These are phyloP conservation scores for Harpagifer antarcticus DNA, from an alignment of 2,797 vertebrate genomes.

Conservation along the genomic window DNA sequence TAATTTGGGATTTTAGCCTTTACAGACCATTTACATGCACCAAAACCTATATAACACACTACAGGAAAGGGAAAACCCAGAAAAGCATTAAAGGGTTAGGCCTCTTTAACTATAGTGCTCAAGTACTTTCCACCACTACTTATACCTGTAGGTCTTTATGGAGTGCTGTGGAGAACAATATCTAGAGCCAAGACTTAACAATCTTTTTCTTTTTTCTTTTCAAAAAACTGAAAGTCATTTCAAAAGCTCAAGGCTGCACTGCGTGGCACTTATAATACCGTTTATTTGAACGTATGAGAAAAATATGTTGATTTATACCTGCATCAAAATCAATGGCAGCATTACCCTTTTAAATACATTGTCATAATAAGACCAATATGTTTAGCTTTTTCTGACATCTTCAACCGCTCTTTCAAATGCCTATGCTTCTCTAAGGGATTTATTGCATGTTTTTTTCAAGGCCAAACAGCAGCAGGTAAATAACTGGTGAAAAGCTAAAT, in stretches of 20 bases:
- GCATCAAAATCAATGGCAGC: neutral
- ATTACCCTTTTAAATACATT: neutral
- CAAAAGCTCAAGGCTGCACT: slow-evolving; percentile 3
- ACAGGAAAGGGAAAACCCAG: no score
- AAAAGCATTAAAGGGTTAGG: no score
- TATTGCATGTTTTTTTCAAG: slow-evolving; percentile 26
- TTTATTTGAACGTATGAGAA: neutral
- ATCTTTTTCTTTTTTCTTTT: no score
- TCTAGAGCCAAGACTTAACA: neutral
- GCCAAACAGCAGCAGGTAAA: slow-evolving; percentile 31
- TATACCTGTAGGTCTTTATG: neutral
- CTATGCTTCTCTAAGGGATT: slow-evolving; percentile 12
- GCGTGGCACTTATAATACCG: neutral
- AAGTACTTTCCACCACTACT: no score
- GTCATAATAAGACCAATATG: neutral
- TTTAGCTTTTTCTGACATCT: neutral
- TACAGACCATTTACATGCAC: no score
- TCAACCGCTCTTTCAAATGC: neutral
- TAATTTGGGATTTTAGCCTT: no score
- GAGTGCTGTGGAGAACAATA: neutral
- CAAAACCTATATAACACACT: no score
- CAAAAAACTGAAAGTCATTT: neutral
- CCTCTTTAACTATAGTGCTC: no score
- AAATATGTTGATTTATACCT: neutral
- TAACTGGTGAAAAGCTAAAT: neutral